Percentiles rank a stretch among this genome's conserved stretches.
phyloP scores from a whole-genome alignment of 2,113 vertebrate species.

The Bubo blakistoni region DNA sequence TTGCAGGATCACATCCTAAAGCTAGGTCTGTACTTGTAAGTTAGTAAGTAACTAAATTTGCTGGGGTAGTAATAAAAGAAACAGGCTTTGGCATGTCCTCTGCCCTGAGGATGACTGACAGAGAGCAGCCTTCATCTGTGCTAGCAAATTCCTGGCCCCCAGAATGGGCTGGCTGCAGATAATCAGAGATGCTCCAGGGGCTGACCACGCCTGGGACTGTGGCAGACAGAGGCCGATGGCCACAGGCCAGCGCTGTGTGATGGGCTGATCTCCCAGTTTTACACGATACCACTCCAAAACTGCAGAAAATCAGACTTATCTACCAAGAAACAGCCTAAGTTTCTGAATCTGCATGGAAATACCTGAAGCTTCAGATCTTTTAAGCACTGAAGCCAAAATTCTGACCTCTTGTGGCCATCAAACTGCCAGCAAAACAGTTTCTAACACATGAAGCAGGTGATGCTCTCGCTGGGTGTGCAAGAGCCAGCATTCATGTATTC shows the following conservation, averaged over 20 bases:
- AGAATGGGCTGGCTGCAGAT: neutral
- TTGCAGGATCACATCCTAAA: neutral
- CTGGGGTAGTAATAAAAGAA: neutral
- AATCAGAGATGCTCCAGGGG: neutral
- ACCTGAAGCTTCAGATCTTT: neutral
- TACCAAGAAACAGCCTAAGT: neutral
- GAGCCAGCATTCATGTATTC: accelerated
- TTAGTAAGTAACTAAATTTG: neutral
- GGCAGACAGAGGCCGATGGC: neutral
- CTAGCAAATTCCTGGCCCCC: neutral
- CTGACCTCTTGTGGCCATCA: neutral
- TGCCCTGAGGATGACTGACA: neutral
- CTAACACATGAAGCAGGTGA: neutral
- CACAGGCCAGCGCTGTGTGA: accelerated
- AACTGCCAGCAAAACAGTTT: neutral
- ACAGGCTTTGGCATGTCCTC: neutral
- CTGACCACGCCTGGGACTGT: accelerated
- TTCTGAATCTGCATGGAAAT: neutral
- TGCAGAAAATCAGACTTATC: neutral
- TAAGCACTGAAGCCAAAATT: neutral
- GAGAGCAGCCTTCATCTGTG: neutral
- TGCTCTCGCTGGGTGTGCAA: accelerated
- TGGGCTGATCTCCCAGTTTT: neutral
- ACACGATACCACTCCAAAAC: accelerated
- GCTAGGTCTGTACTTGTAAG: neutral